Conservation (phyloP, 2,113 vertebrate species). For the Phalacrocorax aristotelis region DNA sequence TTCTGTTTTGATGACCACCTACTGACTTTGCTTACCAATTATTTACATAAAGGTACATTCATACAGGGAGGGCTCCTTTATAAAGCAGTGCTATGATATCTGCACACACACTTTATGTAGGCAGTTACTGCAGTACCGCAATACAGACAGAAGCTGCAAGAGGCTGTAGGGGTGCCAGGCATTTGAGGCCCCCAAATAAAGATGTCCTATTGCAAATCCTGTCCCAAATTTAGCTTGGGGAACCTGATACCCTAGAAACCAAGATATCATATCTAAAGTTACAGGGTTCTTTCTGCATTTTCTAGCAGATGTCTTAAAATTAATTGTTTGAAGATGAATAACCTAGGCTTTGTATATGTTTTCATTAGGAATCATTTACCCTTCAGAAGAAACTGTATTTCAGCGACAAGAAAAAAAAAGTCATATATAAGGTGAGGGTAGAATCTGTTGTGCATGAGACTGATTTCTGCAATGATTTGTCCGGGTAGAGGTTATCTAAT, state of each 20-base stretch:
- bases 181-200: background rate
- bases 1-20: background rate
- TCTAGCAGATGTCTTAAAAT: background rate
- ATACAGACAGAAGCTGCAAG: background rate
- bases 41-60: background rate
- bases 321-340: background rate
- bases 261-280: background rate
- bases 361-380: background rate
- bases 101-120: background rate
- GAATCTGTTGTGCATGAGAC: background rate
- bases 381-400: background rate
- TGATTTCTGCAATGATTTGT: background rate
- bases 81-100: background rate
- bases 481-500: conserved; percentile 42
- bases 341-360: background rate
- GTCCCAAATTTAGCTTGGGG: background rate
- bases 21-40: background rate
- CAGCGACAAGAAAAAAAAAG: background rate
- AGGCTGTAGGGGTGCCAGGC: no score
- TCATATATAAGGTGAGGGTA: background rate
- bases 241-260: background rate
- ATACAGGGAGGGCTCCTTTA: background rate
- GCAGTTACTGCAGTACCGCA: background rate
- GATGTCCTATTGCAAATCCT: background rate
- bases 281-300: background rate